These are phyloP conservation scores for Panagrolaimus sp. DNA, from an alignment of 1,140 invertebrate species.

Conservation along the genomic window DNA sequence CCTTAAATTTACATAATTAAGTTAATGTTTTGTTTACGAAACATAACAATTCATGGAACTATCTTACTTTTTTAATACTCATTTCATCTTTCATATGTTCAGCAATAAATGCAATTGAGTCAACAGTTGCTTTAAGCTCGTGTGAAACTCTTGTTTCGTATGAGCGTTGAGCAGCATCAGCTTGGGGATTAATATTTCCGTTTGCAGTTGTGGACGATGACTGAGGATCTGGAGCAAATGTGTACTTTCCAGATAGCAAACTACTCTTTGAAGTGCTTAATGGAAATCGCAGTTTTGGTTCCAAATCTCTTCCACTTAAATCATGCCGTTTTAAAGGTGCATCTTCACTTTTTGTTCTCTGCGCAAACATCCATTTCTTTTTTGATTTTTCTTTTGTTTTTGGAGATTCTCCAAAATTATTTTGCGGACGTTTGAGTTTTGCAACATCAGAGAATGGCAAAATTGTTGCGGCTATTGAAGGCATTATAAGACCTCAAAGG, in stretches of 20 bases:
- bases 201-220: too few species aligned
- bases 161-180: constrained; percentile 71
- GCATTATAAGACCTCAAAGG: constrained; percentile 50
- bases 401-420: constrained; percentile 1
- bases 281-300: neutral
- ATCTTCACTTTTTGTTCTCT: constrained; percentile 10
- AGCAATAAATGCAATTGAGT: constrained; percentile 63
- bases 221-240: neutral
- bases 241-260: neutral
- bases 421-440: neutral
- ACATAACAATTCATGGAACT: neutral
- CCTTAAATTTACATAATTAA: constrained; percentile 65
- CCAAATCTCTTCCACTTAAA: neutral
- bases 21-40: neutral
- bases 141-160: constrained; percentile 52
- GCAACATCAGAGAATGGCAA: constrained; percentile 47
- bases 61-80: constrained; percentile 78
- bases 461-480: constrained; percentile 57
- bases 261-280: neutral
- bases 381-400: neutral
- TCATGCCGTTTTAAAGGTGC: neutral
- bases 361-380: constrained; percentile 4
- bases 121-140: constrained; percentile 60
- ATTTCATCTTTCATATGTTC: constrained; percentile 61
- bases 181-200: neutral